Evolutionary conservation across 2,113 vertebrate species (phyloP).

Genomic region (Halcyon malimbica): DNA sequence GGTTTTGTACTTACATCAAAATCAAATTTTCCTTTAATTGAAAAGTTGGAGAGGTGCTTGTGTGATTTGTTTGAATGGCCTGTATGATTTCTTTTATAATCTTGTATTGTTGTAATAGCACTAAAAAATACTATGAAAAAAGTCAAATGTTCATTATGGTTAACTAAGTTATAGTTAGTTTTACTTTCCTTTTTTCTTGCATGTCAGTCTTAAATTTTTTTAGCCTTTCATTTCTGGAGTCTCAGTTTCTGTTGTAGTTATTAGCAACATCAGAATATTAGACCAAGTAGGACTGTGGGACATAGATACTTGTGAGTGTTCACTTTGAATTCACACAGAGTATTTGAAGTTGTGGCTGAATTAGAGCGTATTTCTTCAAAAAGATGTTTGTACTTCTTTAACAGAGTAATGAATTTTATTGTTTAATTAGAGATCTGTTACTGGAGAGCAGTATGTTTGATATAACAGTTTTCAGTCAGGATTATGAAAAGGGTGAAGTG

Average conservation of each 20-base stretch:
- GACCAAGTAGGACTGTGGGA: not conserved
- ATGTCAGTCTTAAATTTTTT: not conserved
- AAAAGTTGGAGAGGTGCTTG: not conserved
- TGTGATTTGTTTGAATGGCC: not conserved
- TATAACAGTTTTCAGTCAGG: not conserved
- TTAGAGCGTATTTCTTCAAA: not conserved
- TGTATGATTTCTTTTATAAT: not conserved
- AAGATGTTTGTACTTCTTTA: not conserved
- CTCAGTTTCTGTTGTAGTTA: not conserved
- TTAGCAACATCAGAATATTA: not conserved
- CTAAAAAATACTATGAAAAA: not conserved
- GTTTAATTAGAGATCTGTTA: not conserved
- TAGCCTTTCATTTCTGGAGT: not conserved
- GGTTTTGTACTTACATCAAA: not conserved
- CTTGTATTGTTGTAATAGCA: not conserved
- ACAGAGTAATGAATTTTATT: not conserved
- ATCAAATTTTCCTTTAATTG: not conserved
- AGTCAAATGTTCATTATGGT: not conserved
- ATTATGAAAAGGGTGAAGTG: not conserved
- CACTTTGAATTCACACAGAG: not conserved
- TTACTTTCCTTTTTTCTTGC: not conserved
- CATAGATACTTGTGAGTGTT: not conserved
- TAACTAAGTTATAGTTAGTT: not conserved
- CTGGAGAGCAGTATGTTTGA: not conserved
- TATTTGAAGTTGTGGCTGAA: not conserved